These are phyloP conservation scores for Diadophis punctatus DNA, from an alignment of 2,113 vertebrate species.

Conservation along the genomic window DNA sequence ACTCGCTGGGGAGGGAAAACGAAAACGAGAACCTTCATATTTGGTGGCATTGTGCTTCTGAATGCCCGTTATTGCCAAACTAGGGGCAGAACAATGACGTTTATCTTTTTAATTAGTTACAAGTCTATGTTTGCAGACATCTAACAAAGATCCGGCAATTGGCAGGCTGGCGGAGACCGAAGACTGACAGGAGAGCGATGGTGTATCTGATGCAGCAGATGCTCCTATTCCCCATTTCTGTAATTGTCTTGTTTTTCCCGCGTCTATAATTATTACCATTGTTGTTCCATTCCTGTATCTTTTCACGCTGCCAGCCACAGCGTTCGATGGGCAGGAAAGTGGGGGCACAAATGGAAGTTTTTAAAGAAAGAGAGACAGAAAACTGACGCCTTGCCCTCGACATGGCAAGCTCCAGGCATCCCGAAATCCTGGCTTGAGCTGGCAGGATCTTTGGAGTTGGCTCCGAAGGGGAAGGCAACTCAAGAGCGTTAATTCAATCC, in stretches of 20 bases:
- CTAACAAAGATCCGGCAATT: neutral
- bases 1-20: neutral
- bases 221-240: neutral
- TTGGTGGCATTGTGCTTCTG: neutral
- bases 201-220: neutral
- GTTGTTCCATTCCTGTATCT: neutral
- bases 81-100: neutral
- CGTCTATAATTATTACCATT: neutral
- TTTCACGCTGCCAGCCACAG: neutral
- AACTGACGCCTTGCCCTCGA: neutral
- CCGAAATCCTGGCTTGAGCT: neutral
- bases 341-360: neutral
- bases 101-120: neutral
- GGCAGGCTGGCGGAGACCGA: neutral
- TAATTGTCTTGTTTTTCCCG: neutral
- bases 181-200: neutral
- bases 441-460: neutral
- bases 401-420: neutral
- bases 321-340: neutral
- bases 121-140: neutral
- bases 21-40: neutral
- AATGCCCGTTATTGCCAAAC: neutral
- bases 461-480: neutral
- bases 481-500: neutral
- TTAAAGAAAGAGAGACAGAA: neutral